Evolutionary conservation across 2,113 vertebrate species (phyloP), one percentile per base, ranked within the genome.

Genomic region (Excalfactoria chinensis): DNA sequence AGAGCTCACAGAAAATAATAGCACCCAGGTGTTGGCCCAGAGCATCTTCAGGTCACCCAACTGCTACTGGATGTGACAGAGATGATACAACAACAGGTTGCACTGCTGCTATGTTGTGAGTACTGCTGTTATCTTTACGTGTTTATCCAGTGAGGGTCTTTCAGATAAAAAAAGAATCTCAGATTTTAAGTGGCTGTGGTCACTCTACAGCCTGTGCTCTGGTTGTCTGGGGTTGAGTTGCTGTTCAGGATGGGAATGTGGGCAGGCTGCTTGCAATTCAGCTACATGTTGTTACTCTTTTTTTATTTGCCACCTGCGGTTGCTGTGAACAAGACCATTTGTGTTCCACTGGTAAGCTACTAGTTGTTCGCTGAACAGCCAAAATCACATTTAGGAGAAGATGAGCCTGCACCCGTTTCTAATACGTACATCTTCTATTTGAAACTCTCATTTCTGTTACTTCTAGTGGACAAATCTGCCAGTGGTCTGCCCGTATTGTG

Each of bases 11-110:
- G 34, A n/a, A 66, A 35, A 70, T 28, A 64, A 16, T 55, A 62
- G 25, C 43, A 25, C 0, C 1, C 3, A 13, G 14, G 11, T 2
- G 3, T 66, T 28, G 16, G 16, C 30, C 19, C 19, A 2, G 2
- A 19, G 35, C 17, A 20, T 66, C 43, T 84, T 51, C 32, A 41
- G 21, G 2, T 32, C 20, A 59, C 60, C 26, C 3, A 2, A 4
- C 12, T 58, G 35, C 41, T 30, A 16, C 44, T 32, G 28, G 30
- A 18, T 28, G 6, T 16, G 17, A 43, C 0, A 1, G 5, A 19
- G n/a, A 23, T 53, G 51, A 55, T 13, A 11, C 5, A 11, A 25
- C 18, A 5, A 41, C 16, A 1, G 2, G 19, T 15, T 43, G 58
- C 2, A 37, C 28, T 43, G 21, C 44, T 77, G 19, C 43, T 4